Evolutionary conservation across 2,888 invertebrate genomes (phyloP), one percentile per base, ranked within the genome.

Genomic region (Synergus itoensis): DNA sequence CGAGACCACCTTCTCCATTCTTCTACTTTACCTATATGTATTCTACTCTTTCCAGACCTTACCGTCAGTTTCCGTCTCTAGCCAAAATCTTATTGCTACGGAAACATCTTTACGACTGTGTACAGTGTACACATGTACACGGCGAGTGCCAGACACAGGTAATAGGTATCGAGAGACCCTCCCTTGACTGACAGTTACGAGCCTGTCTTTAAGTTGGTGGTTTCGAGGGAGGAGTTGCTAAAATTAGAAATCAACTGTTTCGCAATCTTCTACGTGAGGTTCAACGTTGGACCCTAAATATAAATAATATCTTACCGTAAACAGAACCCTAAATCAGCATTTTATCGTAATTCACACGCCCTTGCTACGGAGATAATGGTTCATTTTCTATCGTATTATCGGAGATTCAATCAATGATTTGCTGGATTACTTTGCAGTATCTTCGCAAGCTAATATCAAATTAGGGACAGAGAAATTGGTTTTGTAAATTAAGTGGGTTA

Each of bases 51-150:
- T 81, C 82, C 77, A 76, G 75, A 48, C 53, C 78, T 80, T 69
- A 73, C 65, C 64, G 63, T 79, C 77, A 83, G 75, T 67, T 80
- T 80, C 82, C 80, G 81, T 79, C 81, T 80, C 78, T 83, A 40
- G 73, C 80, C 81, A 80, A 83, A 87, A 86, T 87, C 87, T 85
- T 85, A 86, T 88, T 86, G 84, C 85, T 78, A 79, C 80, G 81
- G 84, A 87, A 88, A 84, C 82, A 84, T 88, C 84, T 86, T 87
- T 86, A 85, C 82, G 86, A 84, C 81, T 82, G 81, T 80, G 79
- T 80, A 69, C 62, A 62, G 81, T 80, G 79, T 80, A 69, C 62
- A 62, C 62, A 28, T 57, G 57, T 80, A 73, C 62, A 62, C 14
- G 18, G 5, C 73, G 53, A 73, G 53, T 73, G 53, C 53, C 53